Evolutionary conservation across 2,113 vertebrate species (phyloP), one percentile per base, ranked within the genome.

Genomic region (Acanthochromis polyacanthus): DNA sequence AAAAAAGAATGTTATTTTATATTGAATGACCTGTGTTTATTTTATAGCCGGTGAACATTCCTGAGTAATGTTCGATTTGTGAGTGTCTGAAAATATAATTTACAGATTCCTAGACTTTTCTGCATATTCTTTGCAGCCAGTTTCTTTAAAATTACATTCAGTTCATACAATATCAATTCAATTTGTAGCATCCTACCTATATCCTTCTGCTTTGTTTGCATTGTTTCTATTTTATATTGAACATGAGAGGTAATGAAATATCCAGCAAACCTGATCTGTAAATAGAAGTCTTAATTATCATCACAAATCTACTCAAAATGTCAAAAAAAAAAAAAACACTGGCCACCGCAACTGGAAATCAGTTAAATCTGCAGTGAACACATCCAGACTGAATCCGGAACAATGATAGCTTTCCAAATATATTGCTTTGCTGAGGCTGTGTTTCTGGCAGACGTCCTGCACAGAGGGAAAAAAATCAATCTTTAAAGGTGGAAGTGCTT

Each of bases 401-500:
- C 46, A 30, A 46, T 45, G 30, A 51, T 14, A 25, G 71, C 4
- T 30, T 74, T 23, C 45, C 19, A 40, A 19, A 25, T 61, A 15
- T 30, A 20, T 74, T 62, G 28, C 50, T 62, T 73, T 46, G 50
- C 23, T 59, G 32, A 43, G 40, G 58, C 71, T 36, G 32, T 9
- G 30, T 53, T 22, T 61, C 45, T 80, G 64, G 66, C 70, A 68
- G 36, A 28, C 17, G 48, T 52, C 19, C 28, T 62, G 59, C 38
- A 45, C 38, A 46, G 32, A 75, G 36, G 60, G 20, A 55, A 60
- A 74, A 70, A 60, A 74, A 70, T 16, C 10, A 6, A 15, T 72
- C 23, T 81, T 60, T 71, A 32, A 62, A 61, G 38, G 61, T 15
- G 51, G 15, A 61, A 43, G 45, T 63, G 48, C 64, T 53, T 81